A percentile compares a stretch with the other conserved stretches of the same genome.
Conservation (phyloP, 2,888 invertebrate species). For the Pollenia labialis region DNA sequence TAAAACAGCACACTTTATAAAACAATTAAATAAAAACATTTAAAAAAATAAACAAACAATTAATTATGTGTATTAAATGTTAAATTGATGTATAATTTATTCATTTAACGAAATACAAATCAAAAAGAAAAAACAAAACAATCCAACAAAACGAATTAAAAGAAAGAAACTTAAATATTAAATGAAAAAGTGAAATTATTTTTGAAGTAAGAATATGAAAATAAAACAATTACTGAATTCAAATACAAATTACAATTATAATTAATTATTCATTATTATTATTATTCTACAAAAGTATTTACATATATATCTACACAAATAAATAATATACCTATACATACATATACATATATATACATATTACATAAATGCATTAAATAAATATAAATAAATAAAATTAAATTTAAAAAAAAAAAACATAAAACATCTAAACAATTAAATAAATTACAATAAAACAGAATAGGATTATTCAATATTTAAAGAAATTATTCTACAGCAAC, state of each 20-base stretch:
- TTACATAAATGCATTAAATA: slow-evolving; percentile 23
- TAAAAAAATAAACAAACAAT: slow-evolving; percentile 35
- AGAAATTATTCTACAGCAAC: slow-evolving; percentile 45
- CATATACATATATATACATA: slow-evolving; percentile 50
- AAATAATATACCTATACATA: slow-evolving; percentile 24
- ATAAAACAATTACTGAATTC: slow-evolving; percentile 27
- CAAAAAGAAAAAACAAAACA: neutral
- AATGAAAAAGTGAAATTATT: neutral
- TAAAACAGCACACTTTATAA: slow-evolving; percentile 71
- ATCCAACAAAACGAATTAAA: neutral
- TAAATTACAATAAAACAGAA: slow-evolving; percentile 24
- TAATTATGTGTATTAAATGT: slow-evolving; percentile 68
- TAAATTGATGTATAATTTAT: slow-evolving; percentile 66
- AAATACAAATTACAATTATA: slow-evolving; percentile 35
- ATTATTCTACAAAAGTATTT: slow-evolving; percentile 75
- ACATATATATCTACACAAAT: slow-evolving; percentile 76
- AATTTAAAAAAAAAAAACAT: neutral
- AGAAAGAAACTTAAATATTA: neutral
- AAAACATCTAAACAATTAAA: neutral
- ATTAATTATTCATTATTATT: slow-evolving; percentile 34
- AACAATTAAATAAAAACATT: slow-evolving; percentile 33
- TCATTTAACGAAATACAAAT: slow-evolving; percentile 20
- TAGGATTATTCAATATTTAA: slow-evolving; percentile 39
- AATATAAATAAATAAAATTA: slow-evolving; percentile 1
- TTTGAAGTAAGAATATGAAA: slow-evolving; percentile 8